These are phyloP conservation scores for Sisyra terminalis DNA, from an alignment of 2,888 invertebrate species.

Conservation along the genomic window DNA sequence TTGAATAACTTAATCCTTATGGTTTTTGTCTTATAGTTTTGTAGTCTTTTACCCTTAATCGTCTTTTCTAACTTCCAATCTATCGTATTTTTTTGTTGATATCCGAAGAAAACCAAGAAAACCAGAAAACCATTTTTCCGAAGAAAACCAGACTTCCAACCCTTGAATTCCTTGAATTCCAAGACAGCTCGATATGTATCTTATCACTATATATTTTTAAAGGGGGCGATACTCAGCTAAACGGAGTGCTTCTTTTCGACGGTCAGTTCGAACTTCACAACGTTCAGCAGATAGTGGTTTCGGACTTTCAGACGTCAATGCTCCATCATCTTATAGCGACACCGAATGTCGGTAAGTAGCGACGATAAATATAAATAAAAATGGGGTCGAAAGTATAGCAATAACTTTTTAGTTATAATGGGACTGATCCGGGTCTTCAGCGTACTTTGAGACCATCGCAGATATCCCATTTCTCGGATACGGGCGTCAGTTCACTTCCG, in stretches of 20 bases:
- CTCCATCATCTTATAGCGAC: conserved; percentile 52
- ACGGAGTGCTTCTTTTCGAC: conserved; percentile 32
- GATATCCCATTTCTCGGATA: conserved; percentile 23
- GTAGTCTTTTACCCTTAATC: background rate
- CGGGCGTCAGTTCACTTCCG: conserved; percentile 8
- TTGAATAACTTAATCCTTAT: background rate
- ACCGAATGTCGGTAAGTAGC: conserved; percentile 46
- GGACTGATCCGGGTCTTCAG: conserved; percentile 2
- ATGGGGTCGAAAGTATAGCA: background rate
- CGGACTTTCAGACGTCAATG: conserved; percentile 31
- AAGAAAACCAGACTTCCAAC: too few species aligned
- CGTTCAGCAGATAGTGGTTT: conserved; percentile 46
- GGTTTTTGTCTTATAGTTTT: background rate
- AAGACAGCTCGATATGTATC: too few species aligned
- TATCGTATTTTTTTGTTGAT: too few species aligned
- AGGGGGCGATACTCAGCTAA: conserved; percentile 23
- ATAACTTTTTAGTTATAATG: conserved; percentile 3
- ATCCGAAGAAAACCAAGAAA: too few species aligned
- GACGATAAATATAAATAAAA: background rate
- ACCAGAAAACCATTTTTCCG: too few species aligned
- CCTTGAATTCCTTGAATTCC: too few species aligned
- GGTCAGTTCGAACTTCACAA: conserved; percentile 40
- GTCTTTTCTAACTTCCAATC: too few species aligned
- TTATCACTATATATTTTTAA: too few species aligned
- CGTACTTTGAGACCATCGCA: conserved; percentile 20